Percentiles rank a stretch among this genome's conserved stretches.
These are phyloP conservation scores for Selenia dentaria DNA, from an alignment of 2,888 invertebrate species.

Conservation along the genomic window DNA sequence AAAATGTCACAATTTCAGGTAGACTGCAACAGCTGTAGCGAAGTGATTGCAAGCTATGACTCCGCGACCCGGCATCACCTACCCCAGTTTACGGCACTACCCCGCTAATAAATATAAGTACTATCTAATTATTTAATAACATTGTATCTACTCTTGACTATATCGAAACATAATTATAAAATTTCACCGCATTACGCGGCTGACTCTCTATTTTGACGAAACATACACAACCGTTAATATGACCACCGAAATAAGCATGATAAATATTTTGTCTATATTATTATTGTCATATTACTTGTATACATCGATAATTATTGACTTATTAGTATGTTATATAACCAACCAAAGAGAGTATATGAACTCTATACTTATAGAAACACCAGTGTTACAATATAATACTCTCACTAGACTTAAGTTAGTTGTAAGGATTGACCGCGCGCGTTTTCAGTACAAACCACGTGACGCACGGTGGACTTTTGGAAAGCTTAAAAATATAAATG, in stretches of 20 bases:
- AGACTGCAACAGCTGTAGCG: too few species aligned
- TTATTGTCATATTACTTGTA: too few species aligned
- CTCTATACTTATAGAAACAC: conserved; percentile 23
- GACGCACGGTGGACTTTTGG: not conserved
- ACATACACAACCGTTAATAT: not conserved
- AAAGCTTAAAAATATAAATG: conserved; percentile 3
- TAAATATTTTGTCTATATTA: too few species aligned
- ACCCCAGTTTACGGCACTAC: too few species aligned
- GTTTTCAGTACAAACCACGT: not conserved
- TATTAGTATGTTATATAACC: conserved; percentile 12
- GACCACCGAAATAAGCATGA: not conserved
- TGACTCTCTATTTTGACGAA: not conserved
- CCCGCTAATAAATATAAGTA: too few species aligned
- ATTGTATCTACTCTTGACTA: too few species aligned
- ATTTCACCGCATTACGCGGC: not conserved
- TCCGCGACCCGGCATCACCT: too few species aligned
- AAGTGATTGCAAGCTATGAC: too few species aligned
- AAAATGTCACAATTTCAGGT: too few species aligned
- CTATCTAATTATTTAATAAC: too few species aligned
- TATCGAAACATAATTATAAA: too few species aligned
- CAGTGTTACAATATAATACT: conserved; percentile 21
- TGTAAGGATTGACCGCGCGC: conserved; percentile 1
- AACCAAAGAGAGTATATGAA: conserved; percentile 23
- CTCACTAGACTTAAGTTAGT: conserved; percentile 8
- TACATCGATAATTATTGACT: conserved; percentile 1